Base-by-base conservation (phyloP, 2,113 vertebrate species). In the Paracanthobrama guichenoti region DNA sequence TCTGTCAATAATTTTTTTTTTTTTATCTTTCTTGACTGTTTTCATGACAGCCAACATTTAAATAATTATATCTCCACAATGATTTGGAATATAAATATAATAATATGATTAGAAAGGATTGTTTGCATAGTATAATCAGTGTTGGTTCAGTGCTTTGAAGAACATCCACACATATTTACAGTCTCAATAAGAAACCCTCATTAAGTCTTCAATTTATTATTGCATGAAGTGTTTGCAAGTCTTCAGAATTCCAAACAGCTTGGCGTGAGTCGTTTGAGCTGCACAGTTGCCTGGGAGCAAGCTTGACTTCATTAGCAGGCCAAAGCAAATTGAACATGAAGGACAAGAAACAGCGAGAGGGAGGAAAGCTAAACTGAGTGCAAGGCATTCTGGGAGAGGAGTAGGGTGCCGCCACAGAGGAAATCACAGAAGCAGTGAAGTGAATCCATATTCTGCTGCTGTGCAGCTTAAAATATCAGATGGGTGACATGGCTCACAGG, bases 271-370 rank as follows among this genome's bases (percentile, higher is more conserved):
- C 78, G 83, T 90, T 89, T 90, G 88, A 87, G 84, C 83, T 81
- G 85, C 83, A 78, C 57, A 20, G 84, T n/a, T 85, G 87, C 78
- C 55, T 88, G 81, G 75, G 85, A 89, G 86, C 89, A 81, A 86
- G 82, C 79, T 77, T 12, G 72, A 88, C 85, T 87, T 90, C 87
- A 90, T 91, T 89, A 89, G 88, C 85, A 79, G 75, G 84, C 80
- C 84, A 53, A 35, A 78, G 57, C 66, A 66, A 84, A 88, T 87
- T 90, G 83, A 86, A 89, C 85, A 89, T 85, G 85, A 91, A 89
- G 75, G 80, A 71, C 83, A 85, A 66, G 46, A 66, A 84, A 74
- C 48, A 80, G 57, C 42, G 22, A 87, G 87, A 50, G 20, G 50
- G 76, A 1, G 50, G 53, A 72, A 59, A 59, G 50, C 59, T 85